Evolutionary conservation across 2,888 invertebrate genomes (phyloP), one percentile per base, ranked within the genome.

Genomic region (Lottia gigantea): DNA sequence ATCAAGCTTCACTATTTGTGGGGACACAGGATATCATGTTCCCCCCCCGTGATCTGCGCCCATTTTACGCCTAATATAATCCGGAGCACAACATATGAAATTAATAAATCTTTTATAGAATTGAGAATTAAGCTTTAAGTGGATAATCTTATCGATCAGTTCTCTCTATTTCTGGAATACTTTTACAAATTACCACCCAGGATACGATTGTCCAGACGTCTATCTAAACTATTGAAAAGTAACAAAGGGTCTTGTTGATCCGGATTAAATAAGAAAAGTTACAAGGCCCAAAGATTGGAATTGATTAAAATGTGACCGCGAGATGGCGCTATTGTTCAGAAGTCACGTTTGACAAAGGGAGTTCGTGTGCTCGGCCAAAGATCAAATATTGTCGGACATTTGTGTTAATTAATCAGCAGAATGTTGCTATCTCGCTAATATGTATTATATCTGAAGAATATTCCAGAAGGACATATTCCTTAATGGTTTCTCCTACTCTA

Each of bases 311-410:
- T 23, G 55, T 55, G 23, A 23, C 23, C 55, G 55, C 14, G 55
- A 55, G 55, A 55, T 55, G 55, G 55, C 19, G 55, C 55, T 55
- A 55, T 55, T 55, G 55, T 55, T 55, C 19, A 40, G 12, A 19
- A 14, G 55, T 55, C 19, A 55, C 23, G 55, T 55, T 11, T 55
- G 23, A 55, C 15, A 55, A 23, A 55, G 19, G 19, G 19, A 55
- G 19, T 55, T 55, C 55, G 23, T 23, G 55, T 55, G 55, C 55
- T 55, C 19, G 55, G 55, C 23, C 19, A 55, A 55, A 55, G 55
- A 55, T 55, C 55, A 55, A 55, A 55, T 55, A 55, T 55, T 55
- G 55, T 55, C 55, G 19, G 55, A 55, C 55, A 55, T 19, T 55
- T 55, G 55, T 55, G 55, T 19, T 55, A 55, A 55, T 55, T 55